Percentiles rank a stretch among this genome's conserved stretches.
These are phyloP conservation scores for Himalopsyche anomala DNA, from an alignment of 2,888 invertebrate species.

Conservation along the genomic window DNA sequence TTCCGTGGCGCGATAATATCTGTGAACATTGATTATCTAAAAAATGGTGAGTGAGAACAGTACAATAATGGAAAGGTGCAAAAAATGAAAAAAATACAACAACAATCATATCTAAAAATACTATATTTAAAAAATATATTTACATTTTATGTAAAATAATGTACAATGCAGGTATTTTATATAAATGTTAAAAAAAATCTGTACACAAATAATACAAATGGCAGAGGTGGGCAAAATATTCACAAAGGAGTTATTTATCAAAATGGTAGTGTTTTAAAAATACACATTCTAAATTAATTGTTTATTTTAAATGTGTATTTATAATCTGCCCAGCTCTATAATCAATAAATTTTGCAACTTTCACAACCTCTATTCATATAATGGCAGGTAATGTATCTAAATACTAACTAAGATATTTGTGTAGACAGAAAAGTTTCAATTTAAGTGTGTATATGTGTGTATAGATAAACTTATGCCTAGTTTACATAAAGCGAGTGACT, in stretches of 20 bases:
- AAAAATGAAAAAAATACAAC: conserved; percentile 49
- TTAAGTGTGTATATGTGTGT: neutral
- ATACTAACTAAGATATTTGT: conserved; percentile 35
- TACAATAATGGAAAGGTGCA: neutral
- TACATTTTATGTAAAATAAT: conserved; percentile 62
- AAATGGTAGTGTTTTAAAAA: conserved; percentile 66
- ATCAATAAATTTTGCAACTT: conserved; percentile 29
- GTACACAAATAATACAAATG: conserved; percentile 61
- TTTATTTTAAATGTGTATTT: conserved; percentile 58
- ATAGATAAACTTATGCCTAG: neutral
- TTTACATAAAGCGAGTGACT: conserved; percentile 23
- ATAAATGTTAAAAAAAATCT: conserved; percentile 50
- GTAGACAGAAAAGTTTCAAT: neutral
- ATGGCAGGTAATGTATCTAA: conserved; percentile 56
- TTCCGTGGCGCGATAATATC: neutral
- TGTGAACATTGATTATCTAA: neutral
- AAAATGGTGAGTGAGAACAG: neutral
- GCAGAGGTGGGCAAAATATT: conserved; percentile 64
- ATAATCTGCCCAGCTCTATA: conserved; percentile 60
- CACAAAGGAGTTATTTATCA: conserved; percentile 51
- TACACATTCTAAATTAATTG: conserved; percentile 53
- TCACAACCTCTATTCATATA: conserved; percentile 52
- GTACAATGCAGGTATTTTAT: conserved; percentile 62
- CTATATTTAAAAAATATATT: conserved; percentile 62
- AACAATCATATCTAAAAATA: conserved; percentile 55